Evolutionary conservation across 92 coral and sea anemone species (phyloP).

Genomic region (Parazoanthus atlanticus): DNA sequence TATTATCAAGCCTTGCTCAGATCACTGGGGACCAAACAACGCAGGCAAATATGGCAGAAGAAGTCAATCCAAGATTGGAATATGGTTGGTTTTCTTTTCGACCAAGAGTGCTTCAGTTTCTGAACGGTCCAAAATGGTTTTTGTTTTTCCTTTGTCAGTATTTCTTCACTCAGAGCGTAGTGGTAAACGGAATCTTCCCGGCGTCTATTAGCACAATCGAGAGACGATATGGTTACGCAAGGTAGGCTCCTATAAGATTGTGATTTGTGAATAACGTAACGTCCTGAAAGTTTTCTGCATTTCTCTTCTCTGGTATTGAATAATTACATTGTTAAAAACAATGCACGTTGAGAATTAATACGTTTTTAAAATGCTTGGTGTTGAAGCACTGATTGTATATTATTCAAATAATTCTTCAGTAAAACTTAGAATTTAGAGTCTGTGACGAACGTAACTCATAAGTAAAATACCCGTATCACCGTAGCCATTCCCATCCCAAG

Average conservation of each 20-base stretch:
- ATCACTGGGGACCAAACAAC: neutral
- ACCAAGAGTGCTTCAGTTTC: conserved; percentile 83
- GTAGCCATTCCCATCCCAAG: too few species aligned
- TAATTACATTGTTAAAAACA: too few species aligned
- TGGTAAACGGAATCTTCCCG: conserved; percentile 82
- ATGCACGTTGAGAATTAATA: too few species aligned
- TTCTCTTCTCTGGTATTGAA: too few species aligned
- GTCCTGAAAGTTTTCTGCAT: too few species aligned
- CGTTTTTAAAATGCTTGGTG: too few species aligned
- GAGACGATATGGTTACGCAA: conserved; percentile 82
- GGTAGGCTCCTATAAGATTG: conserved; percentile 52
- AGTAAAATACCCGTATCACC: too few species aligned
- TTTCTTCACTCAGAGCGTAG: conserved; percentile 77
- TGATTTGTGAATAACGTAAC: too few species aligned
- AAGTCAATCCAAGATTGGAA: neutral
- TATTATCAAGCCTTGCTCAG: neutral
- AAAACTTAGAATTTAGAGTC: too few species aligned
- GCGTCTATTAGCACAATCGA: conserved; percentile 86
- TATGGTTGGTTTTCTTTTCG: conserved; percentile 86
- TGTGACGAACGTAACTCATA: too few species aligned
- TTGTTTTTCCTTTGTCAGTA: conserved; percentile 75
- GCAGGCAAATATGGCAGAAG: conserved; percentile 3
- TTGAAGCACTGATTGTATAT: too few species aligned
- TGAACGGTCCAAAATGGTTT: conserved; percentile 85
- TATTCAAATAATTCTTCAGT: too few species aligned